Conservation (phyloP, 1,140 invertebrate species). For the Drosophila sulfurigaster region DNA sequence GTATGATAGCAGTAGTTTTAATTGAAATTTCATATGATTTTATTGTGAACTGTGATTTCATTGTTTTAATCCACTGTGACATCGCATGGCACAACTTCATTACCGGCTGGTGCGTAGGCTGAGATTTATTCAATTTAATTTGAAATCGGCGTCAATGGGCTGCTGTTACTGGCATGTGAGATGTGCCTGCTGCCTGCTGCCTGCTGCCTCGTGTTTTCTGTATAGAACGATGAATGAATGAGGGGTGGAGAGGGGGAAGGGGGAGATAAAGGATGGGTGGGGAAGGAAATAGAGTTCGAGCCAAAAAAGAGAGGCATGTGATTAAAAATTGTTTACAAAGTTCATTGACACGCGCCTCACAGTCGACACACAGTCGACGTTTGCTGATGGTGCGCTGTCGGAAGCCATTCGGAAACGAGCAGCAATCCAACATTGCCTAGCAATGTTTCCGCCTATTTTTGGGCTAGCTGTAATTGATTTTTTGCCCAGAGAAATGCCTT, state of each 20-base stretch:
- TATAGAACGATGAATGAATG: not conserved
- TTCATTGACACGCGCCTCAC: constrained; percentile 67
- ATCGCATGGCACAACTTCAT: constrained; percentile 53
- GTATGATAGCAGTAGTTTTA: too few relatives aligned
- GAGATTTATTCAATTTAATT: constrained; percentile 83
- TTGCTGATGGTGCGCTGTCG: constrained; percentile 4
- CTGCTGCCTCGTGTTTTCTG: not conserved
- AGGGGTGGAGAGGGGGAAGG: not conserved
- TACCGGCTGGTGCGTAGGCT: constrained; percentile 57
- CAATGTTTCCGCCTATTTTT: constrained; percentile 56
- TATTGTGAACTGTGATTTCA: not conserved
- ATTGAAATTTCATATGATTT: too few relatives aligned
- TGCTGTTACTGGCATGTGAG: constrained; percentile 18
- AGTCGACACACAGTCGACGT: constrained; percentile 5
- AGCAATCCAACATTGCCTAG: constrained; percentile 60
- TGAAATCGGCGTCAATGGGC: constrained; percentile 70
- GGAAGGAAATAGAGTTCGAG: constrained; percentile 31
- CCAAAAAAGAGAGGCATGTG: constrained; percentile 53
- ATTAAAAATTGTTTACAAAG: constrained; percentile 82
- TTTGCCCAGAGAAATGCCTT: constrained; percentile 11
- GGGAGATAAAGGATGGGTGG: not conserved
- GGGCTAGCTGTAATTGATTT: constrained; percentile 48
- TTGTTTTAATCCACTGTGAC: constrained; percentile 28
- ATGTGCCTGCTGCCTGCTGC: not conserved
- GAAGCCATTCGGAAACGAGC: constrained; percentile 43